These are phyloP conservation scores for Drosophila recens DNA, from an alignment of 2,888 invertebrate species.

Conservation along the genomic window DNA sequence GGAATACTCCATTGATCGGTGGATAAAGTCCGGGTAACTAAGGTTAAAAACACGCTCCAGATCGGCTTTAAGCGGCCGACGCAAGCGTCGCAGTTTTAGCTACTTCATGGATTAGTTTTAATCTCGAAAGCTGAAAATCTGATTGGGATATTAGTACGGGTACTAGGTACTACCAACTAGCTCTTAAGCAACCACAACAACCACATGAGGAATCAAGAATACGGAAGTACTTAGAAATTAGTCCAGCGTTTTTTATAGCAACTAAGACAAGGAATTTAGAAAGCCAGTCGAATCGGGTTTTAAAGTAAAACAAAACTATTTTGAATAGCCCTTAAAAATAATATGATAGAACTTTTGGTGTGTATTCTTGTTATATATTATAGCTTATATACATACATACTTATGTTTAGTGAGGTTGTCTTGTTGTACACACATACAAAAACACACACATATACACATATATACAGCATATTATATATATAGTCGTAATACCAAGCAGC, in stretches of 20 bases:
- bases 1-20: slow-evolving; percentile 97
- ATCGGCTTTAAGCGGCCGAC: slow-evolving; percentile 72
- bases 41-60: slow-evolving; percentile 82
- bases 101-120: slow-evolving; percentile 79
- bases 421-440: slow-evolving; percentile 67
- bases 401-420: slow-evolving; percentile 80
- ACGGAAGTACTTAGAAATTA: slow-evolving; percentile 54
- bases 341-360: slow-evolving; percentile 56
- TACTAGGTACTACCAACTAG: slow-evolving; percentile 75
- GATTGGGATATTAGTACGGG: slow-evolving; percentile 75
- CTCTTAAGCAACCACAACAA: slow-evolving; percentile 44
- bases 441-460: slow-evolving; percentile 36
- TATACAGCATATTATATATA: slow-evolving; percentile 55
- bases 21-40: slow-evolving; percentile 90
- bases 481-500: slow-evolving; percentile 47
- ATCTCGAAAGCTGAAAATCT: slow-evolving; percentile 16
- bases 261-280: slow-evolving; percentile 71
- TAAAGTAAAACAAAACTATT: slow-evolving; percentile 63
- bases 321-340: slow-evolving; percentile 51
- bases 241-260: slow-evolving; percentile 65
- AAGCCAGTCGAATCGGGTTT: slow-evolving; percentile 65
- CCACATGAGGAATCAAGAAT: slow-evolving; percentile 20
- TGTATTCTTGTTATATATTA: slow-evolving; percentile 75
- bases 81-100: slow-evolving; percentile 83
- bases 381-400: slow-evolving; percentile 61